Evolutionary conservation across 2,113 vertebrate genomes (phyloP).

Genomic region (Sinocyclocheilus maitianheensis): DNA sequence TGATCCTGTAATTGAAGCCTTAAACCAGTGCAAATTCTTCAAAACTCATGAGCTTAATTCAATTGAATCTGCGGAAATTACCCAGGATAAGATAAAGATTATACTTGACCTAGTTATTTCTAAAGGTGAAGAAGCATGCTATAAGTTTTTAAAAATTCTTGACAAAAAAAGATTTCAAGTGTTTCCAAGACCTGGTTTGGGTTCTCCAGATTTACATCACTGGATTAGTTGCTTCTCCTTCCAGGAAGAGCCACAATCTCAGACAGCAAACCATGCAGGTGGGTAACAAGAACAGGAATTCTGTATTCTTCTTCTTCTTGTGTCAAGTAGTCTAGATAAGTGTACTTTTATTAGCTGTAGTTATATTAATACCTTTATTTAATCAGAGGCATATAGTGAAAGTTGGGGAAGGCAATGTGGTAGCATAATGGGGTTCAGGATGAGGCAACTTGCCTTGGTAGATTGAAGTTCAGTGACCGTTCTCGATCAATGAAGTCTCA

Average conservation of each 20-base stretch:
- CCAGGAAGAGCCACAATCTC: conserved; percentile 38
- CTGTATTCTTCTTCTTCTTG: neutral
- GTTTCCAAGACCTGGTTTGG: conserved; percentile 26
- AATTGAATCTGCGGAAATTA: neutral
- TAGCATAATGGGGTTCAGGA: neutral
- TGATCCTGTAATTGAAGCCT: neutral
- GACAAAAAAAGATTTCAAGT: conserved; percentile 42
- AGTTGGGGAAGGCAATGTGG: neutral
- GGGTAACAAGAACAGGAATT: neutral
- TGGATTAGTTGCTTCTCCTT: conserved; percentile 57
- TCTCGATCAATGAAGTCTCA: neutral
- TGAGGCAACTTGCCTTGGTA: neutral
- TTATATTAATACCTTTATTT: neutral
- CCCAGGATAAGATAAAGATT: neutral
- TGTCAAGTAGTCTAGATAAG: neutral
- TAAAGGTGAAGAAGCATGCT: conserved; percentile 41
- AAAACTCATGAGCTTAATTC: conserved; percentile 3
- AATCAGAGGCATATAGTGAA: neutral
- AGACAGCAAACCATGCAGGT: conserved; percentile 26
- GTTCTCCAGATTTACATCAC: conserved; percentile 44
- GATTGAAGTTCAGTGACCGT: neutral
- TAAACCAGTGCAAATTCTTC: conserved; percentile 22
- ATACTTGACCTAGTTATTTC: conserved; percentile 18
- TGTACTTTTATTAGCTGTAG: neutral
- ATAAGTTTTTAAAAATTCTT: conserved; percentile 38